Evolutionary conservation across 2,888 invertebrate species (phyloP).

Genomic region (Trachelus iudaicus): DNA sequence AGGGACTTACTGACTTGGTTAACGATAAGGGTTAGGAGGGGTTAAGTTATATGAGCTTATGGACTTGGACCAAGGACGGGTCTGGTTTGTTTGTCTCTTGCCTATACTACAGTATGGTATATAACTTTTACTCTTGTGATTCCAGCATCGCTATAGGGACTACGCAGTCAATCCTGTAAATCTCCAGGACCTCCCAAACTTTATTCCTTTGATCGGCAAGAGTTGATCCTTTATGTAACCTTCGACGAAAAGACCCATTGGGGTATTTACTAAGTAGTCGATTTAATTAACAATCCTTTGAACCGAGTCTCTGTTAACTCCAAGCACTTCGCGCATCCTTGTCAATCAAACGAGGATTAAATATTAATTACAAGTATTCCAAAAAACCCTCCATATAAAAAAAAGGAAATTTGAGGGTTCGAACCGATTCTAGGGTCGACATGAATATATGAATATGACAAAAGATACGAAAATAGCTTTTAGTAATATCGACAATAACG

Average conservation of each 20-base stretch:
- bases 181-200: neutral
- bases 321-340: neutral
- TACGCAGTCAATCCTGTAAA: neutral
- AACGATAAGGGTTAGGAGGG: constrained; percentile 16
- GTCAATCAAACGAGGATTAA: neutral
- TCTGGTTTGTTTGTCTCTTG: constrained; percentile 9
- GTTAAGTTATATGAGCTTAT: constrained; percentile 9
- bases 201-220: neutral
- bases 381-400: neutral
- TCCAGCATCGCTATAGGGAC: neutral
- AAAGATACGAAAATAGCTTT: neutral
- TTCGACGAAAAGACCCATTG: neutral
- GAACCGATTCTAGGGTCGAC: neutral
- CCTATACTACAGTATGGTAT: neutral
- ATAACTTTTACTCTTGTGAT: neutral
- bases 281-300: neutral
- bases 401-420: neutral
- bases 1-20: constrained; percentile 20
- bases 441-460: neutral
- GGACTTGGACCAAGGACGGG: constrained; percentile 7
- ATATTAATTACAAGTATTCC: neutral
- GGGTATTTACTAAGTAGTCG: neutral
- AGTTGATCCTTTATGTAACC: neutral
- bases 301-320: neutral
- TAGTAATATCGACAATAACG: neutral